Conservation (phyloP, 2,888 invertebrate genomes). For the Caradrina kadenii region DNA sequence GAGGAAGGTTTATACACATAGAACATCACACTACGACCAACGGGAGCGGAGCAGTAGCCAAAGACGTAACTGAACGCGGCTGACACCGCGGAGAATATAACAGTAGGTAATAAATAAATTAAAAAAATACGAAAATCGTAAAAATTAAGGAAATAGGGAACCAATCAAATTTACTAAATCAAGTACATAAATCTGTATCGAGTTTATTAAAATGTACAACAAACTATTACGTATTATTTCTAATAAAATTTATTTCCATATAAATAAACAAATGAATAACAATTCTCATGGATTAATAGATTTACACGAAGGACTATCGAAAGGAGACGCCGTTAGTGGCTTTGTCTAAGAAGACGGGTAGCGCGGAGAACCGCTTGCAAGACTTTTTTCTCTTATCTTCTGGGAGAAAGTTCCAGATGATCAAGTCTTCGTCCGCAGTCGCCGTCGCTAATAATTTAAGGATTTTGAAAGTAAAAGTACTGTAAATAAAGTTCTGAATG, state of each 20-base stretch:
- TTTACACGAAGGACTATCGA: constrained; percentile 61
- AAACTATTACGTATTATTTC: not conserved
- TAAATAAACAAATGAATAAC: constrained; percentile 52
- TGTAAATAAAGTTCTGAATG: too few species aligned
- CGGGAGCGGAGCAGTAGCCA: too few species aligned
- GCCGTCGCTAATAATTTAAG: constrained; percentile 78
- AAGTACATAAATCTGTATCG: too few species aligned
- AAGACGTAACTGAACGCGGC: too few species aligned
- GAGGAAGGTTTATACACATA: too few species aligned
- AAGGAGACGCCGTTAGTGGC: constrained; percentile 73
- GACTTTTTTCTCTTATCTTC: constrained; percentile 73
- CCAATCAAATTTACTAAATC: too few species aligned
- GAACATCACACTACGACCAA: too few species aligned
- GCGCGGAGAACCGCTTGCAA: constrained; percentile 72
- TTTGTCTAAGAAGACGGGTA: constrained; percentile 80
- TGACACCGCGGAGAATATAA: too few species aligned
- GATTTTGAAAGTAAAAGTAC: too few species aligned
- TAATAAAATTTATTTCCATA: constrained; percentile 58
- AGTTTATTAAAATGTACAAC: not conserved
- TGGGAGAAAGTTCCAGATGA: constrained; percentile 88
- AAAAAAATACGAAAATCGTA: too few species aligned
- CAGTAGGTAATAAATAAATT: too few species aligned
- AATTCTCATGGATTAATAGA: constrained; percentile 33
- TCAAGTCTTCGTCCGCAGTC: constrained; percentile 84
- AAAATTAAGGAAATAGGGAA: too few species aligned